Percentiles rank a stretch among this genome's conserved stretches.
Evolutionary conservation across 2,113 vertebrate species (phyloP).

Genomic region (Myotis davidii): DNA sequence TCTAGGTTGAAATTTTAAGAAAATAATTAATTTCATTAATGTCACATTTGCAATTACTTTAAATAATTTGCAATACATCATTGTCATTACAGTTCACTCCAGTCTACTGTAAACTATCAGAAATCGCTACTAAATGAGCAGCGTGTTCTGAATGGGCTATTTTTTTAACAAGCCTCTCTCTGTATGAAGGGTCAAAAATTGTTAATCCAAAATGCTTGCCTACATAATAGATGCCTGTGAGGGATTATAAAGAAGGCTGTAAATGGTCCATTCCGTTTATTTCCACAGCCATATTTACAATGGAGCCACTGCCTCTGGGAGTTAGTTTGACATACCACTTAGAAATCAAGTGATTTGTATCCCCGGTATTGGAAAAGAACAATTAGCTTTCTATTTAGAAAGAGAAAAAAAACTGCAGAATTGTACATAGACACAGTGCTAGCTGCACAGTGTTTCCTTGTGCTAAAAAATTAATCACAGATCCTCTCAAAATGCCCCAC

Average conservation of each 20-base stretch:
- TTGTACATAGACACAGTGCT: background rate
- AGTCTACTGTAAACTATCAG: background rate
- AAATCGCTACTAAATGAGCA: conserved; percentile 41
- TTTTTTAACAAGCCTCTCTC: background rate
- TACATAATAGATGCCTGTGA: conserved; percentile 30
- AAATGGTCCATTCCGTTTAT: conserved; percentile 13
- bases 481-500: conserved; percentile 63
- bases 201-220: background rate
- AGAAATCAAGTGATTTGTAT: conserved; percentile 52
- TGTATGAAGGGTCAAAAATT: conserved; percentile 47
- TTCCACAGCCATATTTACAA: background rate
- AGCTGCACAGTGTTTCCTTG: conserved; percentile 1
- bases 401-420: conserved; percentile 32
- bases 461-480: conserved; percentile 77
- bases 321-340: conserved; percentile 1
- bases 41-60: conserved; percentile 15
- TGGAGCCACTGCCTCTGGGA: background rate
- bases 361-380: conserved; percentile 23
- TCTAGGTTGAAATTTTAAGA: conserved; percentile 31
- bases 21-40: conserved; percentile 57
- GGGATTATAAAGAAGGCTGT: background rate
- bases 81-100: background rate
- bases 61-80: background rate
- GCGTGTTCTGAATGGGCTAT: background rate
- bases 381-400: conserved; percentile 56